phyloP scores from a whole-genome alignment of 2,797 vertebrate species.

The Xyrichtys novacula region DNA sequence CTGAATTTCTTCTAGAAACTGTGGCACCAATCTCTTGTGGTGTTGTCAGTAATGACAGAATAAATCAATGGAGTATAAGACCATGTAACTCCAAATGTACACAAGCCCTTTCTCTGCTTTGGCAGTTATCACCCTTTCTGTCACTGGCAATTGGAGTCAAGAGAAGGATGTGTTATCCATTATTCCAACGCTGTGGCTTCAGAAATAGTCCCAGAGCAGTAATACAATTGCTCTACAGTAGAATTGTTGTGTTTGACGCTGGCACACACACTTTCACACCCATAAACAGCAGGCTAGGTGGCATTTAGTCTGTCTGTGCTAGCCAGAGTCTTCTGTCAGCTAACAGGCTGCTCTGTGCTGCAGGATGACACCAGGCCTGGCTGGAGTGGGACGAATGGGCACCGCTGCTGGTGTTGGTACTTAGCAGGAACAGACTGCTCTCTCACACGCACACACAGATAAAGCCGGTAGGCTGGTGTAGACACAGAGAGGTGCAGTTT shows the following conservation, averaged over 20 bases:
- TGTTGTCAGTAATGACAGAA: constrained; percentile 33
- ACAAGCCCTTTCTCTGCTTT: constrained; percentile 34
- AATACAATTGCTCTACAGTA: constrained; percentile 23
- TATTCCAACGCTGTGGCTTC: constrained; percentile 29
- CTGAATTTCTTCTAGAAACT: constrained; percentile 13
- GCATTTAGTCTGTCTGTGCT: constrained; percentile 53
- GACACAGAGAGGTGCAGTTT: constrained; percentile 9
- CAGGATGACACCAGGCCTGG: constrained; percentile 47
- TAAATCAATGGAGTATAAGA: constrained; percentile 31
- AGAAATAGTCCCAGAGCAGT: constrained; percentile 32
- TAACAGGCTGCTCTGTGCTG: constrained; percentile 52
- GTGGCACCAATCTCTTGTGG: constrained; percentile 15
- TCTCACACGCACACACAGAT: neutral
- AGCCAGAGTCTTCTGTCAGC: constrained; percentile 34
- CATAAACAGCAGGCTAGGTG: constrained; percentile 43
- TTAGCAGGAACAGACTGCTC: constrained; percentile 45
- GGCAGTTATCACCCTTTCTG: constrained; percentile 46
- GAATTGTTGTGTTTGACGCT: constrained; percentile 44
- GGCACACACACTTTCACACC: constrained; percentile 48
- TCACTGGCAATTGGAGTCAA: constrained; percentile 30
- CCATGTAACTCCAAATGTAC: constrained; percentile 38
- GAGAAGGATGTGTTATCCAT: constrained; percentile 38
- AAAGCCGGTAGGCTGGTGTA: constrained; percentile 9
- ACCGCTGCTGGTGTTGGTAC: constrained; percentile 15
- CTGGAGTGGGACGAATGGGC: constrained; percentile 40